A percentile compares a stretch with the other conserved stretches of the same genome.
Conservation (phyloP, 37 sponge, comb jelly and placozoan genomes). For the Axinella damicornis region DNA sequence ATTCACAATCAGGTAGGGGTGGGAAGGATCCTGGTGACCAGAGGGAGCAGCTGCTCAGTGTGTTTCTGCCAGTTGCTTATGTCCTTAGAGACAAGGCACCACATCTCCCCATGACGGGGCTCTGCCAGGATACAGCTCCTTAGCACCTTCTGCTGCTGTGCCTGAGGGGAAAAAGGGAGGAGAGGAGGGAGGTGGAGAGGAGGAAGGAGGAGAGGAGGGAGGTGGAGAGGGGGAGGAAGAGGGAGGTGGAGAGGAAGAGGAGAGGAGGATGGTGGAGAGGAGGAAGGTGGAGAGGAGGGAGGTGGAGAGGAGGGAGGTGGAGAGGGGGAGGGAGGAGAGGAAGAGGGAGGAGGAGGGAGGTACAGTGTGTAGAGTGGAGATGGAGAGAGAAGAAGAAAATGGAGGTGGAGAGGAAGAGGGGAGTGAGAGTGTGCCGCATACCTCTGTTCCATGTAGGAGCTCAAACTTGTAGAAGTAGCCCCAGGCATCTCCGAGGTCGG, state of each 20-base stretch:
- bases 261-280: too few relatives aligned
- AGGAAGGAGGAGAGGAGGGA: too few relatives aligned
- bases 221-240: too few relatives aligned
- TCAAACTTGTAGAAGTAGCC: conserved; percentile 96
- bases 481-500: conserved; percentile 97
- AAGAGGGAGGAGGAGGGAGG: too few relatives aligned
- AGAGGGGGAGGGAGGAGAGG: too few relatives aligned
- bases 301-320: too few relatives aligned
- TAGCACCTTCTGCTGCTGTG: conserved; percentile 83
- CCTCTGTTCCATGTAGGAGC: conserved; percentile 92
- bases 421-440: neutral
- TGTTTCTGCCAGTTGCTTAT: conserved; percentile 95
- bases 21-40: conserved; percentile 77
- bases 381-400: too few relatives aligned
- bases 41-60: conserved; percentile 84
- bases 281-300: too few relatives aligned
- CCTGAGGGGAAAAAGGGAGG: conserved; percentile 24
- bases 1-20: conserved; percentile 39
- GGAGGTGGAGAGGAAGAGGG: too few relatives aligned
- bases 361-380: too few relatives aligned
- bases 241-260: too few relatives aligned
- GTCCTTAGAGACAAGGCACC: conserved; percentile 92
- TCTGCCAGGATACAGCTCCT: conserved; percentile 90
- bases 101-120: conserved; percentile 94
- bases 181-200: too few relatives aligned